These are phyloP conservation scores for Mesorhabditis spiculigera DNA, from an alignment of 2,888 invertebrate genomes.

Conservation along the genomic window DNA sequence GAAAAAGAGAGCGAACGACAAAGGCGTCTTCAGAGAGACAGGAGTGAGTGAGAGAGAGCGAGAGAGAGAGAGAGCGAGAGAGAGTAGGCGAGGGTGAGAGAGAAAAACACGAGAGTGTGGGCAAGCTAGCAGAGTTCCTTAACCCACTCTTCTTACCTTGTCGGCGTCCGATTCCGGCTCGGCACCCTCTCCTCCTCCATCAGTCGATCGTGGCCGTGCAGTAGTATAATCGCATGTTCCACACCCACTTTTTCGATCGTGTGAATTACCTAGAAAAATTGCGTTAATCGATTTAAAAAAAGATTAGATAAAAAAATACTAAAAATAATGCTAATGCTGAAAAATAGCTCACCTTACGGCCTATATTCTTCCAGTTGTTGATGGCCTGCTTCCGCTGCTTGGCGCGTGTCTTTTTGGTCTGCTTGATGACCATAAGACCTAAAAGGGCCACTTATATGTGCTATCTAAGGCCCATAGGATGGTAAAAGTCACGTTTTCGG, in stretches of 20 bases:
- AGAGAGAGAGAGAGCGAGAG: neutral
- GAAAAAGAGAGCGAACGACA: neutral
- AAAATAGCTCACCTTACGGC: constrained; percentile 22
- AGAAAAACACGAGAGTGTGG: neutral
- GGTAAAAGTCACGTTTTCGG: too few species aligned
- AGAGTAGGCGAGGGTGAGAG: neutral
- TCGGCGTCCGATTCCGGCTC: constrained; percentile 15
- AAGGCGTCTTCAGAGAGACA: neutral
- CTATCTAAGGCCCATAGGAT: too few species aligned
- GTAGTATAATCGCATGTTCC: constrained; percentile 44
- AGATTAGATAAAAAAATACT: neutral
- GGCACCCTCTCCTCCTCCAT: constrained; percentile 22
- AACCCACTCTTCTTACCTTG: constrained; percentile 13
- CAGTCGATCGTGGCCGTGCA: constrained; percentile 52
- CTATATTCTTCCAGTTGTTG: constrained; percentile 87
- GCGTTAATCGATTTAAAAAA: neutral
- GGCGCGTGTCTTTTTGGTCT: constrained; percentile 89
- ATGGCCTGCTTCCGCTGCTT: constrained; percentile 92
- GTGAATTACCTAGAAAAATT: constrained; percentile 44
- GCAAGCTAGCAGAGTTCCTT: neutral
- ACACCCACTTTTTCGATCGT: constrained; percentile 52
- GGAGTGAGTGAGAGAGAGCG: constrained; percentile 1
- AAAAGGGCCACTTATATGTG: constrained; percentile 57
- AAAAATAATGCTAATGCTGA: neutral
- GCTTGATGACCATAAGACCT: constrained; percentile 96